phyloP scores from a whole-genome alignment of 1,140 invertebrate genomes.

The Solenopsis invicta region DNA sequence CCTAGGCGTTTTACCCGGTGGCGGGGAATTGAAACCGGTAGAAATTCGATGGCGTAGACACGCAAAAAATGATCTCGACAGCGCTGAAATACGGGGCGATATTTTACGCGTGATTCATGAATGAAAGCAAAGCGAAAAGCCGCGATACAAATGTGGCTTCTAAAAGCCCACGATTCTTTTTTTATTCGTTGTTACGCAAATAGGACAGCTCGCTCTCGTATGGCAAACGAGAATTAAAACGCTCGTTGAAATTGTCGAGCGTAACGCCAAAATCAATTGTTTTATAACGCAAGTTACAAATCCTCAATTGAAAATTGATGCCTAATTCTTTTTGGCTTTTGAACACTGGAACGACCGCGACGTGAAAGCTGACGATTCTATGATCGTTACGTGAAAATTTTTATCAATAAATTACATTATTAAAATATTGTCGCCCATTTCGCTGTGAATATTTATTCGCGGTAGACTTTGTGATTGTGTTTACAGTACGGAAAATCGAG shows the following conservation, averaged over 20 bases:
- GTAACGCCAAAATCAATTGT: neutral
- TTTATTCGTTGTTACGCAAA: neutral
- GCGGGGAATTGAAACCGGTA: constrained; percentile 49
- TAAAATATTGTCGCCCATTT: constrained; percentile 20
- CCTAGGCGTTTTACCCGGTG: constrained; percentile 9
- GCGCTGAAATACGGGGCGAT: constrained; percentile 44
- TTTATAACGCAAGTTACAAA: neutral
- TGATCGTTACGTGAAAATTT: neutral
- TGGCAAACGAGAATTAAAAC: neutral
- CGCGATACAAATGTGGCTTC: constrained; percentile 34
- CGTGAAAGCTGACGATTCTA: neutral
- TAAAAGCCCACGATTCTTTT: neutral
- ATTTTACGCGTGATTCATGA: constrained; percentile 51
- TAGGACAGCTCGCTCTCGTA: neutral
- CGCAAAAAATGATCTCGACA: constrained; percentile 48
- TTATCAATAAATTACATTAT: neutral
- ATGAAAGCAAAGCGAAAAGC: constrained; percentile 23
- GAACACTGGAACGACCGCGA: neutral
- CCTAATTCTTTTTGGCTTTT: neutral
- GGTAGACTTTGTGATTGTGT: neutral
- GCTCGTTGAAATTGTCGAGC: neutral
- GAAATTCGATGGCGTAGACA: constrained; percentile 44
- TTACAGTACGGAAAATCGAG: neutral
- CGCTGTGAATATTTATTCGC: neutral
- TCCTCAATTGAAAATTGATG: neutral